phyloP scores from a whole-genome alignment of 2,888 invertebrate genomes.

The Polietes domitor region DNA sequence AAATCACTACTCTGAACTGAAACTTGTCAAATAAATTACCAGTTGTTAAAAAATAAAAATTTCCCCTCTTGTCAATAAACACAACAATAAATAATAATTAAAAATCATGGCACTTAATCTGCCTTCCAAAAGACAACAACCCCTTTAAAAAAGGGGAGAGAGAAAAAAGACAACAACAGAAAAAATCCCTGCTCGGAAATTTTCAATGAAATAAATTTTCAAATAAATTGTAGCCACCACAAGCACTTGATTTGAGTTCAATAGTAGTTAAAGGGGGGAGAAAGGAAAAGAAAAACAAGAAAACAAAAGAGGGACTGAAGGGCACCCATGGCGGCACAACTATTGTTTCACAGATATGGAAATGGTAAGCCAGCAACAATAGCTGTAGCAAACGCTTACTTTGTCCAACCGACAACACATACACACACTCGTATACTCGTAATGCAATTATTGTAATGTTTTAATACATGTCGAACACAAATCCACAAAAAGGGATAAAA shows the following conservation, averaged over 20 bases:
- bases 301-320: not conserved
- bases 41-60: not conserved
- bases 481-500: conserved; percentile 34
- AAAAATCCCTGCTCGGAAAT: conserved; percentile 35
- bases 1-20: not conserved
- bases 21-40: not conserved
- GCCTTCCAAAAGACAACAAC: not conserved
- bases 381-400: too few relatives aligned
- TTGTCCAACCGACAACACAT: too few relatives aligned
- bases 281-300: not conserved
- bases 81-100: conserved; percentile 19
- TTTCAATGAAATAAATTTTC: conserved; percentile 45
- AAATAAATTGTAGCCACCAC: not conserved
- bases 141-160: not conserved
- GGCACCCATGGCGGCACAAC: not conserved
- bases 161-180: conserved; percentile 7
- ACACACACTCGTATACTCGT: not conserved
- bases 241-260: not conserved
- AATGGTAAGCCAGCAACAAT: conserved; percentile 13
- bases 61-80: not conserved
- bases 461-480: conserved; percentile 38
- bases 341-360: conserved; percentile 44
- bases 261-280: not conserved
- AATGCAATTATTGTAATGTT: conserved; percentile 46
- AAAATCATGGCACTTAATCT: not conserved